Percentiles rank a stretch among this genome's conserved stretches.
Conservation (phyloP, 1,140 invertebrate species). For the Steinernema khuongi region DNA sequence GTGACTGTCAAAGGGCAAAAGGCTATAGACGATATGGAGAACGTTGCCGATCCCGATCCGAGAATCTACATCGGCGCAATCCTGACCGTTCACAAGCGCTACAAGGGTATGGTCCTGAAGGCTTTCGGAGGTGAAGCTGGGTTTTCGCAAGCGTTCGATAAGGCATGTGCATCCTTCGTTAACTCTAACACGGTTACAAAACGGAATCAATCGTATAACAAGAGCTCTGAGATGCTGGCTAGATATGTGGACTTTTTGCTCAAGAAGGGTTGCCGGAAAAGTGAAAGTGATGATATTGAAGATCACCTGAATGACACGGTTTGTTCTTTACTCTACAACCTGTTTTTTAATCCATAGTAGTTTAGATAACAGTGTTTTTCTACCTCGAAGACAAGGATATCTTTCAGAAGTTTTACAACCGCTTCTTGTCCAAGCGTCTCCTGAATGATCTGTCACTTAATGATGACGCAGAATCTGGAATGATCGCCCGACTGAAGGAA, state of each 20-base stretch:
- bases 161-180: conserved; percentile 71
- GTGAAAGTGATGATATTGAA: conserved; percentile 94
- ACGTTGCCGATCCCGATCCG: conserved; percentile 85
- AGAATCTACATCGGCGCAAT: conserved; percentile 95
- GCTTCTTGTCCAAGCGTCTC: conserved; percentile 87
- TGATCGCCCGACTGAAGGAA: conserved; percentile 98
- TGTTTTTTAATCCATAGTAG: conserved; percentile 49
- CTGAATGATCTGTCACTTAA: conserved; percentile 82
- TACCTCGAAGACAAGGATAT: conserved; percentile 99
- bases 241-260: conserved; percentile 94
- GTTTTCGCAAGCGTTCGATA: conserved; percentile 91
- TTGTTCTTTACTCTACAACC: conserved; percentile 37
- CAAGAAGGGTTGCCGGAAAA: conserved; percentile 90
- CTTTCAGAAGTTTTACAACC: conserved; percentile 98
- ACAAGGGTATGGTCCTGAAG: conserved; percentile 82
- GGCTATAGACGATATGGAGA: conserved; percentile 73
- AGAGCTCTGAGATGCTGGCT: conserved; percentile 90
- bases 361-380: conserved; percentile 96
- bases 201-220: conserved; percentile 71
- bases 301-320: conserved; percentile 95
- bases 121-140: conserved; percentile 94
- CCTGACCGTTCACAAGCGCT: conserved; percentile 92
- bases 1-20: conserved; percentile 67
- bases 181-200: conserved; percentile 84
- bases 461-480: conserved; percentile 95